phyloP scores from a whole-genome alignment of 1,140 invertebrate genomes.

The Saxidomus purpurata region DNA sequence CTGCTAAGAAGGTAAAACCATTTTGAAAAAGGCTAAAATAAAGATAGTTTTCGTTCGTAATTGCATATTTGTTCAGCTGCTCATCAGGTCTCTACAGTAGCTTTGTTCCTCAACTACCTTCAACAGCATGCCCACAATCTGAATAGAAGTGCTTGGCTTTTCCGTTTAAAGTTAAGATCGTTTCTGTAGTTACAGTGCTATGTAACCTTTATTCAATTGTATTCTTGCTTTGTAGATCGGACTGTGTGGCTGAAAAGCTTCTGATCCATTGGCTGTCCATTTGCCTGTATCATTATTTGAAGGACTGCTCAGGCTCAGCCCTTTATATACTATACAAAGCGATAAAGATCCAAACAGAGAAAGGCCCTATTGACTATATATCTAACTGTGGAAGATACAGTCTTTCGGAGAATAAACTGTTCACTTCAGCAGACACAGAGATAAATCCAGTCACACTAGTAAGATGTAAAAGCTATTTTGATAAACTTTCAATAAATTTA shows the following conservation, averaged over 20 bases:
- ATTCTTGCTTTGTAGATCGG: conserved; percentile 42
- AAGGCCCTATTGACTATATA: conserved; percentile 99
- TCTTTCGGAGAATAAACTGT: conserved; percentile 99
- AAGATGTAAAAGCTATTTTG: conserved; percentile 77
- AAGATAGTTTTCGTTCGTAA: no score
- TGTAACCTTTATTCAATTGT: no score
- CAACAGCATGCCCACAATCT: no score
- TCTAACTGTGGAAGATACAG: conserved; percentile 99
- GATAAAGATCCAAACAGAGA: conserved; percentile 99
- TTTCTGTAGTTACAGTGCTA: no score
- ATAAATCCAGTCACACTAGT: conserved; percentile 98
- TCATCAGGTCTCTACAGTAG: no score
- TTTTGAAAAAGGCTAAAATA: no score
- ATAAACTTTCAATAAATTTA: no score
- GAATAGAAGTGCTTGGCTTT: no score
- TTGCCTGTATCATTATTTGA: conserved; percentile 56
- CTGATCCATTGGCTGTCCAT: conserved; percentile 65
- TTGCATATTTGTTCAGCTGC: no score
- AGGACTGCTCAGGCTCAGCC: conserved; percentile 94
- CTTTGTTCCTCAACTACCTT: no score
- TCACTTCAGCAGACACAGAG: conserved; percentile 92
- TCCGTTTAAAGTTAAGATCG: no score
- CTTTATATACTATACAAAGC: conserved; percentile 99
- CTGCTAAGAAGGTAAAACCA: conserved; percentile 44
- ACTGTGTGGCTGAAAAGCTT: conserved; percentile 56